Percentiles rank a stretch among this genome's conserved stretches.
Evolutionary conservation across 2,797 vertebrate genomes (phyloP).

Genomic region (Rhabdomys pumilio): DNA sequence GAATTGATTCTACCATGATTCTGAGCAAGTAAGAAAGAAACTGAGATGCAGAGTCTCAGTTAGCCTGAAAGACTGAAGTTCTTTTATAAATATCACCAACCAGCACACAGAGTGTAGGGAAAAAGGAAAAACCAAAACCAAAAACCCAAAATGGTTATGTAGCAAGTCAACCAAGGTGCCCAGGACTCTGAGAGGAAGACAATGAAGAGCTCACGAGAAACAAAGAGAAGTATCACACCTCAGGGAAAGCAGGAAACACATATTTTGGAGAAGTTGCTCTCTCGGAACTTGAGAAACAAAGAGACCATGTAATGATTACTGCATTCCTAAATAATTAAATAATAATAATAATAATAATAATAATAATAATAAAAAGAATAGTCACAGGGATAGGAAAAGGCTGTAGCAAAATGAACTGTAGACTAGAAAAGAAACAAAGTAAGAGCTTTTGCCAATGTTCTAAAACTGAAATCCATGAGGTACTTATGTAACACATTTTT

Average conservation of each 20-base stretch:
- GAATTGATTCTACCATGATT: background rate
- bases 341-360: background rate
- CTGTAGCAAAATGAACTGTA: background rate
- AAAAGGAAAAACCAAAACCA: conserved; percentile 1
- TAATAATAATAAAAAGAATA: background rate
- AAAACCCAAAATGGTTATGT: background rate
- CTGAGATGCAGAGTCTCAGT: background rate
- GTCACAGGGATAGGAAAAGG: background rate
- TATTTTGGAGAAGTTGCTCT: background rate
- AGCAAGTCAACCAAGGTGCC: background rate
- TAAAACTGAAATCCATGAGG: background rate
- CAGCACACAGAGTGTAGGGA: background rate
- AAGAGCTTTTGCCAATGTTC: background rate
- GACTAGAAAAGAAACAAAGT: conserved; percentile 28
- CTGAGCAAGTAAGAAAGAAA: background rate
- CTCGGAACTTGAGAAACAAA: conserved; percentile 16
- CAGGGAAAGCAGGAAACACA: background rate
- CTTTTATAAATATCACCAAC: conserved; percentile 2
- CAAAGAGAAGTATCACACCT: conserved; percentile 26
- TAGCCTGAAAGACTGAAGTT: background rate
- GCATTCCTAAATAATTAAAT: background rate
- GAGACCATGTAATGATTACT: background rate
- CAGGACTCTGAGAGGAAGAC: background rate
- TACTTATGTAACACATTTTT: background rate
- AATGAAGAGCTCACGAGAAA: conserved; percentile 53